A percentile compares a stretch with the other conserved stretches of the same genome.
phyloP scores from a whole-genome alignment of 2,113 vertebrate species.

The Heterotis niloticus region DNA sequence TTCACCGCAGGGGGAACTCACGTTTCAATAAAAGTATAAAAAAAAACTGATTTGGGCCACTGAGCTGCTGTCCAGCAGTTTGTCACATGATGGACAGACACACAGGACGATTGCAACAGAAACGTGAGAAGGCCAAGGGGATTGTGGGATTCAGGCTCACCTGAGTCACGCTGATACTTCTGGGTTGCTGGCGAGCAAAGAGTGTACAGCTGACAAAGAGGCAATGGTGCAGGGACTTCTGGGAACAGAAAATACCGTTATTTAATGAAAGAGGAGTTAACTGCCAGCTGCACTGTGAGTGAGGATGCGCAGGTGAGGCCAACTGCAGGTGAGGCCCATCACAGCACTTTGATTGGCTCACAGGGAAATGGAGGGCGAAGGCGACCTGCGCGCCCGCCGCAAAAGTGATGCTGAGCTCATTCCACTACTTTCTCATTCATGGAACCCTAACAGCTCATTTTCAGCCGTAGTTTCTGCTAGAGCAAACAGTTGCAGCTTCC shows the following conservation, averaged over 20 bases:
- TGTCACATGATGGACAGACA: no score
- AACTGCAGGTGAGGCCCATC: background rate
- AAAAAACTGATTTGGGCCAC: no score
- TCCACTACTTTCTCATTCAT: constrained; percentile 69
- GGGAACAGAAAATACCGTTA: no score
- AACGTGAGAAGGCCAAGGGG: no score
- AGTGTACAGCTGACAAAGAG: background rate
- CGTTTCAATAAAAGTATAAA: no score
- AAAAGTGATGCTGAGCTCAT: background rate
- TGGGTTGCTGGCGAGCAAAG: no score
- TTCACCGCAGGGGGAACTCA: no score
- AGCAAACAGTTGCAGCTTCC: constrained; percentile 54
- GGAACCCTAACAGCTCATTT: constrained; percentile 64
- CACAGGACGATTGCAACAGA: no score
- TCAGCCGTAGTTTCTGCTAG: constrained; percentile 50
- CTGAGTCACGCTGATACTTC: no score
- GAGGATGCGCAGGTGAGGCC: background rate
- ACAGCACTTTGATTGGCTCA: background rate
- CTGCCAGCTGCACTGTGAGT: background rate
- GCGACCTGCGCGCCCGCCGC: background rate
- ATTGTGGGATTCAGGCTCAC: no score
- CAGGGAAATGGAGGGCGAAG: background rate
- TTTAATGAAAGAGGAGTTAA: no score
- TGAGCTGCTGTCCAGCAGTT: no score
- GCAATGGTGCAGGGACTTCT: background rate